These are phyloP conservation scores for Scolopax rusticola DNA, from an alignment of 2,797 vertebrate genomes.

Conservation along the genomic window DNA sequence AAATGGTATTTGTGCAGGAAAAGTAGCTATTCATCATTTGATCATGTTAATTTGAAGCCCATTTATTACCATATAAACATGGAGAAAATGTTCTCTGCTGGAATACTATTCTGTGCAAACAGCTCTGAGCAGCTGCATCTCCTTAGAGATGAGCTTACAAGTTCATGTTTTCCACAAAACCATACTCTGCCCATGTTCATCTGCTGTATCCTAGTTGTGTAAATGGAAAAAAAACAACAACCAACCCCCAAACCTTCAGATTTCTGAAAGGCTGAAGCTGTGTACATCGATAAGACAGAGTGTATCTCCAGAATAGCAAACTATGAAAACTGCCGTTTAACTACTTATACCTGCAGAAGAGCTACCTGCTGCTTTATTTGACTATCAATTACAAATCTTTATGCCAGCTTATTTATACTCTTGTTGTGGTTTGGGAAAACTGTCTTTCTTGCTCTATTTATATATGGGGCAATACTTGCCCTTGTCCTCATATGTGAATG, in stretches of 20 bases:
- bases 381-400: neutral
- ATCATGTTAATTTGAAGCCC: neutral
- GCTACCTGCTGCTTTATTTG: neutral
- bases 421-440: neutral
- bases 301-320: neutral
- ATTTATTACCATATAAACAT: neutral
- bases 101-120: neutral
- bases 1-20: neutral
- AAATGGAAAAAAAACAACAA: neutral
- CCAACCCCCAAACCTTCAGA: neutral
- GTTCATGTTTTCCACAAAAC: neutral
- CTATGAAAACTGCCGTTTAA: neutral
- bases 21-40: neutral
- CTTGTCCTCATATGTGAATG: constrained; percentile 31
- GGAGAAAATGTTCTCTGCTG: neutral
- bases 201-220: neutral
- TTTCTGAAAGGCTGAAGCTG: neutral
- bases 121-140: neutral
- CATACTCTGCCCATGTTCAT: neutral
- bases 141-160: neutral
- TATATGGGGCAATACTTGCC: neutral
- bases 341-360: neutral
- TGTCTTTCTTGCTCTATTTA: neutral
- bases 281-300: rapidly evolving
- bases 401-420: neutral